Conservation (phyloP, 1,140 invertebrate genomes). For the Piezodorus guildinii region DNA sequence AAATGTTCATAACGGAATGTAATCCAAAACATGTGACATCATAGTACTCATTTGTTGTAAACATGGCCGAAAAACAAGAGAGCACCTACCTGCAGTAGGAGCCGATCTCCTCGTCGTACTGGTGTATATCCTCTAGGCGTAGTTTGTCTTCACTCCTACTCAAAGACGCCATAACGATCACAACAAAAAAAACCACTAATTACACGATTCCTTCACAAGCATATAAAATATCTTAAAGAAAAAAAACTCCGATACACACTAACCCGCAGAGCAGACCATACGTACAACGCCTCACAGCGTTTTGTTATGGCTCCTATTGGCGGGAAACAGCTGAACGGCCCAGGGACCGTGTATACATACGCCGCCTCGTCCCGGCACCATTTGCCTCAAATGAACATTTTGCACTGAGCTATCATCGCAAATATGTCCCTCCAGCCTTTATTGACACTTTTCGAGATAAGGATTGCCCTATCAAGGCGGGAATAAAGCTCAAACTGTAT, state of each 20-base stretch:
- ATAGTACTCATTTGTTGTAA: slow-evolving; percentile 31
- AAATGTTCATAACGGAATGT: neutral
- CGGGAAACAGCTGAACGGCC: slow-evolving; percentile 53
- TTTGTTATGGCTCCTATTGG: slow-evolving; percentile 49
- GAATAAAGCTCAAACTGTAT: too few species aligned
- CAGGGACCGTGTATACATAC: slow-evolving; percentile 24
- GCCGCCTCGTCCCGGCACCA: neutral
- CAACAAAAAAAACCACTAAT: slow-evolving; percentile 24
- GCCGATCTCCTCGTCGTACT: slow-evolving; percentile 35
- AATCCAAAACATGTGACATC: slow-evolving; percentile 12
- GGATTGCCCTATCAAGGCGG: too few species aligned
- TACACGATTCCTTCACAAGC: slow-evolving; percentile 22
- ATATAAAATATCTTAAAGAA: slow-evolving; percentile 26
- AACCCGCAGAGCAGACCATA: slow-evolving; percentile 25
- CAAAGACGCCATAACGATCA: slow-evolving; percentile 32
- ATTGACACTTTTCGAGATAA: too few species aligned
- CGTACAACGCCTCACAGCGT: slow-evolving; percentile 37
- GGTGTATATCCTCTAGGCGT: slow-evolving; percentile 32
- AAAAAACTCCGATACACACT: slow-evolving; percentile 24
- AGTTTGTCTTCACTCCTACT: slow-evolving; percentile 32
- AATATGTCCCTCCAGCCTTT: too few species aligned
- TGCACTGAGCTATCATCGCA: too few species aligned
- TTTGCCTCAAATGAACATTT: too few species aligned
- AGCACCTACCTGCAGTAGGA: slow-evolving; percentile 36
- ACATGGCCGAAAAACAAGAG: slow-evolving; percentile 44